Conservation (phyloP, 2,888 invertebrate genomes). For the Heteropelma amictum region DNA sequence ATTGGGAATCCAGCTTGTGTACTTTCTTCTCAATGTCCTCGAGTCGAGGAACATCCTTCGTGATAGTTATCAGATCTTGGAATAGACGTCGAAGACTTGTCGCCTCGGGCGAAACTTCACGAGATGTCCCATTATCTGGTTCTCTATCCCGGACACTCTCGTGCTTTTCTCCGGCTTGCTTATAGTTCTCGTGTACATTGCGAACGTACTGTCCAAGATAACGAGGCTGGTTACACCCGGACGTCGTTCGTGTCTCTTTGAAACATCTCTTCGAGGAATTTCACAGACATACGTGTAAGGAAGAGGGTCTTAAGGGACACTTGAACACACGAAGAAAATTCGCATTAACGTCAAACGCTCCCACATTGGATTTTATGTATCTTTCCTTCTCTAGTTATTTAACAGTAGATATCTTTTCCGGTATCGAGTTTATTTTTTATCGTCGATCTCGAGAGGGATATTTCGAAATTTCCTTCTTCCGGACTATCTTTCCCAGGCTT, state of each 20-base stretch:
- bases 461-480: no score
- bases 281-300: no score
- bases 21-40: neutral
- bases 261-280: conserved; percentile 3
- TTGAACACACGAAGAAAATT: no score
- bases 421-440: no score
- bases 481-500: no score
- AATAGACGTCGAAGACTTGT: conserved; percentile 31
- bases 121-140: neutral
- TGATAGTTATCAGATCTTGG: conserved; percentile 38
- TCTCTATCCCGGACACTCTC: neutral
- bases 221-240: conserved; percentile 48
- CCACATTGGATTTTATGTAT: no score
- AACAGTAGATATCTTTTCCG: no score
- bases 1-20: conserved; percentile 24
- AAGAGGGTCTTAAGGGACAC: no score
- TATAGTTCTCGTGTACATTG: conserved; percentile 28
- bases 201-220: conserved; percentile 38
- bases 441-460: no score
- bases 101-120: conserved; percentile 17
- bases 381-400: no score
- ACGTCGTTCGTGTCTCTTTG: conserved; percentile 28
- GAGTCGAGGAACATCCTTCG: conserved; percentile 9
- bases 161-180: neutral
- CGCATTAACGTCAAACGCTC: no score